Base-by-base conservation (phyloP, 2,113 vertebrate genomes). In the Erinaceus europaeus region DNA sequence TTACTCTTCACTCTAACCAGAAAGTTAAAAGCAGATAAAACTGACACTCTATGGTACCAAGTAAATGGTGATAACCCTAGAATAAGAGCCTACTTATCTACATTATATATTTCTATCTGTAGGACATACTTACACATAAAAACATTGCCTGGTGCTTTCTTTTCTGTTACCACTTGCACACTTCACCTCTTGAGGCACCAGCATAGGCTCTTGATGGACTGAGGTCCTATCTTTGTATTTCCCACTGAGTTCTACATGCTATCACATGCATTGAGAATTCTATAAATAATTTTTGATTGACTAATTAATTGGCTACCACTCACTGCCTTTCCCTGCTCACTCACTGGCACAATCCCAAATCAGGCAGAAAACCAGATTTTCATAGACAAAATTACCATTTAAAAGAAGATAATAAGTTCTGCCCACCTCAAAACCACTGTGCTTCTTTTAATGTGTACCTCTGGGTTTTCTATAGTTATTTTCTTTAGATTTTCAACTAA, bases 241-340 rank as follows among this genome's bases (percentile, higher is more conserved):
- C 48, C 76, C 27, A 59, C 69, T 13, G 81, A 84, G 59, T n/a
- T 57, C 32, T 75, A 46, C 76, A 25, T 15, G 48, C 42, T 84
- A 76, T 68, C 36, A 1, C 1, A 9, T 9, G 84, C 72, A 69
- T 62, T 50, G 73, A 61, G 38, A 78, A 61, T n/a, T 69, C 91
- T 90, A 87, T 85, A 94, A 90, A 90, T 93, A 86, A 12, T 86
- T 91, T 80, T 84, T 92, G 84, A 94, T 92, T 86, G 93, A 94
- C 84, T 94, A 74, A 91, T 91, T 89, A 91, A 93, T 89, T 93
- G 89, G 92, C 87, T 93, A 73, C 89, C 64, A 46, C 48, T 93
- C 18, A 53, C 53, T 12, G 74, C 71, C 57, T 90, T 92, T 71
- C 79, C 55, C 69, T 77, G 40, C 93, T 90, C 69, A 86, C 85